Evolutionary conservation across 92 coral and sea anemone genomes (phyloP).

Genomic region (Porites rus): DNA sequence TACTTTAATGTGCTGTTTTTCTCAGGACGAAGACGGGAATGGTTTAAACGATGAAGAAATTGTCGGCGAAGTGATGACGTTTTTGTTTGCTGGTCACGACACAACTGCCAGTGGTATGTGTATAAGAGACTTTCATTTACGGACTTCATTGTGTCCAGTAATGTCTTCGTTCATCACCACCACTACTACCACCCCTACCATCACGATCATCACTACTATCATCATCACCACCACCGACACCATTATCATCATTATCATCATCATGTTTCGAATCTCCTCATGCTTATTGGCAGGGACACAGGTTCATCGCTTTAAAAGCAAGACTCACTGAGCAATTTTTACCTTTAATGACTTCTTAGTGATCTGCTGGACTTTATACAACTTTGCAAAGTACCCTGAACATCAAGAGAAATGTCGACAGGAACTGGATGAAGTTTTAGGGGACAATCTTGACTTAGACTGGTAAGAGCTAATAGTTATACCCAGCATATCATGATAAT

Average conservation of each 20-base stretch:
- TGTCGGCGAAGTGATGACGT: conserved; percentile 69
- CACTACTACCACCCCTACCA: too few relatives aligned
- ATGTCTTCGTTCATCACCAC: too few relatives aligned
- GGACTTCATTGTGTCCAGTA: too few relatives aligned
- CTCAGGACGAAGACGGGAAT: conserved; percentile 65
- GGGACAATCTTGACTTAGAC: conserved; percentile 52
- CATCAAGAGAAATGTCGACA: conserved; percentile 74
- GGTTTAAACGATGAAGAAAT: conserved; percentile 68
- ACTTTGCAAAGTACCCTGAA: conserved; percentile 72
- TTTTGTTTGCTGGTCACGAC: conserved; percentile 87
- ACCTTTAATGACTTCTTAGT: conserved; percentile 13
- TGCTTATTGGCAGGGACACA: too few relatives aligned
- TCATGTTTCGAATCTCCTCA: too few relatives aligned
- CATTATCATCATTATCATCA: too few relatives aligned
- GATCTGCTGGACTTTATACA: conserved; percentile 75
- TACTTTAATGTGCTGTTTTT: too few relatives aligned
- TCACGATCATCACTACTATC: too few relatives aligned
- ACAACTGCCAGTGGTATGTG: conserved; percentile 68
- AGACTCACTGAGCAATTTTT: too few relatives aligned
- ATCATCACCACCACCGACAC: too few relatives aligned
- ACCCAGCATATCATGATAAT: too few relatives aligned
- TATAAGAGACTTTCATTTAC: background rate
- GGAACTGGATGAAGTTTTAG: conserved; percentile 69
- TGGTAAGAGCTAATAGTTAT: conserved; percentile 46
- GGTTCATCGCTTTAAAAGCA: too few relatives aligned